These are phyloP conservation scores for Mesochorus sp. DNA, from an alignment of 2,888 invertebrate species.

Conservation along the genomic window DNA sequence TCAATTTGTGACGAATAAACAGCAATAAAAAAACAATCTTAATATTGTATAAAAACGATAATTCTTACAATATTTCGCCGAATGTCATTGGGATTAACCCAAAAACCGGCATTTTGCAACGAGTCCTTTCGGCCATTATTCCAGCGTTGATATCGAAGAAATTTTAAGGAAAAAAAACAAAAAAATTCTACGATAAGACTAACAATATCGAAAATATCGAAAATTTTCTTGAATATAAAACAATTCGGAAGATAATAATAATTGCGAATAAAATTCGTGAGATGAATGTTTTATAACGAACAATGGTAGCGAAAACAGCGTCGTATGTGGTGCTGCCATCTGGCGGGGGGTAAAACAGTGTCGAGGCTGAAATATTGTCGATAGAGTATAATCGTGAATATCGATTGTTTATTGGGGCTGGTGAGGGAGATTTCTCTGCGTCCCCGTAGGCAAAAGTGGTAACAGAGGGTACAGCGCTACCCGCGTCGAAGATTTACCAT, in stretches of 20 bases:
- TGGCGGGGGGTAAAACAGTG: conserved; percentile 19
- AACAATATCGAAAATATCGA: too few relatives aligned
- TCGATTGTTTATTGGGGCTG: conserved; percentile 56
- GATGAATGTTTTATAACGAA: not conserved
- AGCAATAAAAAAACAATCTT: too few relatives aligned
- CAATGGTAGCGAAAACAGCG: not conserved
- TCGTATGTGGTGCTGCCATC: conserved; percentile 46
- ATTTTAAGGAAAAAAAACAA: too few relatives aligned
- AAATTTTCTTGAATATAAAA: too few relatives aligned
- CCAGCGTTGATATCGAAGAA: not conserved
- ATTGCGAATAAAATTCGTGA: not conserved
- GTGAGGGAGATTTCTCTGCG: conserved; percentile 57
- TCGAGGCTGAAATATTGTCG: not conserved
- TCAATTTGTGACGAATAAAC: too few relatives aligned
- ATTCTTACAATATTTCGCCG: conserved; percentile 10
- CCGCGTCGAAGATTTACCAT: not conserved
- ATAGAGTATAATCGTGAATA: too few relatives aligned
- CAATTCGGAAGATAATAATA: not conserved
- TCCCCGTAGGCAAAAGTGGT: not conserved
- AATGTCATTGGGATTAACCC: conserved; percentile 5
- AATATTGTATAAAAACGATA: too few relatives aligned
- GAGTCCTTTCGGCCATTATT: not conserved
- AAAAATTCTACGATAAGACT: too few relatives aligned
- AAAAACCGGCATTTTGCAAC: not conserved
- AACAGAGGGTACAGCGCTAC: not conserved